Percentiles rank a stretch among this genome's conserved stretches.
phyloP scores from a whole-genome alignment of 1,140 invertebrate genomes.

The Charaxes varanes region DNA sequence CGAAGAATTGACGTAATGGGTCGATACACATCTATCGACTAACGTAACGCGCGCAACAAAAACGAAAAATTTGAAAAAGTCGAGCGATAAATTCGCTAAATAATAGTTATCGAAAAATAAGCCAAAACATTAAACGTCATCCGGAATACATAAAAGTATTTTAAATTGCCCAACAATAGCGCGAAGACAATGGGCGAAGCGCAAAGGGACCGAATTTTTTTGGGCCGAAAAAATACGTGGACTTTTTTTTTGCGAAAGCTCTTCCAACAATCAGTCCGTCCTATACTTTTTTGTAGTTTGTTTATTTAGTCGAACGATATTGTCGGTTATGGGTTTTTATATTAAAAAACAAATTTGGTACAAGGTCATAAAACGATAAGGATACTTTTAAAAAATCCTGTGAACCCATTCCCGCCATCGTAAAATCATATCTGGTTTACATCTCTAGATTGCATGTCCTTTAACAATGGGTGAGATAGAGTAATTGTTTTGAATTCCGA shows the following conservation, averaged over 20 bases:
- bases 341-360: conserved; percentile 30
- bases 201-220: conserved; percentile 47
- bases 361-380: conserved; percentile 26
- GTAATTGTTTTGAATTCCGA: too few relatives aligned
- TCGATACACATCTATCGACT: conserved; percentile 43
- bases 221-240: conserved; percentile 23
- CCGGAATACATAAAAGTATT: conserved; percentile 71
- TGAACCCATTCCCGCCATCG: conserved; percentile 10
- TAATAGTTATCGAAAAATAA: conserved; percentile 71
- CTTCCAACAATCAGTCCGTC: conserved; percentile 57
- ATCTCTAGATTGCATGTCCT: conserved; percentile 1
- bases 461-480: too few relatives aligned
- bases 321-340: conserved; percentile 49
- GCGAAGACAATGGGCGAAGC: conserved; percentile 54
- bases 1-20: conserved; percentile 29
- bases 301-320: conserved; percentile 54
- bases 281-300: conserved; percentile 54
- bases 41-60: conserved; percentile 40
- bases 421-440: conserved; percentile 16
- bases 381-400: conserved; percentile 20
- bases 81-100: conserved; percentile 64
- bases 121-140: conserved; percentile 68
- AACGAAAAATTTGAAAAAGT: conserved; percentile 17
- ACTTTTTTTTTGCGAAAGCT: conserved; percentile 55
- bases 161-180: conserved; percentile 64